These are phyloP conservation scores for Epirrhoe alternata DNA, from an alignment of 2,888 invertebrate genomes.

Conservation along the genomic window DNA sequence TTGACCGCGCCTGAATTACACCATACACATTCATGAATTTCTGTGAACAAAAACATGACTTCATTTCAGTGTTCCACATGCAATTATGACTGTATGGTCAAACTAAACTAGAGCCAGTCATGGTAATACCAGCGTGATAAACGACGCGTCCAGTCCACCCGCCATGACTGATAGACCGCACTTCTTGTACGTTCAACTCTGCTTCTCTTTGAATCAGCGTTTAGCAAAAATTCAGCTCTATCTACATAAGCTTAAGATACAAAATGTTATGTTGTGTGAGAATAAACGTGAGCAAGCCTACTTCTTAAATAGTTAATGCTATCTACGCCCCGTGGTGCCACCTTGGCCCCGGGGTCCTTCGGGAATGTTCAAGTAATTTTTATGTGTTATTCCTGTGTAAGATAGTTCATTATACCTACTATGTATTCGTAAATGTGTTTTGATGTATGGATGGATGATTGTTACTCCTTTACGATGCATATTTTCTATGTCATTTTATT, in stretches of 20 bases:
- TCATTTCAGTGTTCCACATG: background rate
- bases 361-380: too few species aligned
- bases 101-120: slow-evolving; percentile 31
- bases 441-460: too few species aligned
- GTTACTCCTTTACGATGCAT: too few species aligned
- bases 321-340: too few species aligned
- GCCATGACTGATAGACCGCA: slow-evolving; percentile 61
- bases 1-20: too few species aligned
- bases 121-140: slow-evolving; percentile 52
- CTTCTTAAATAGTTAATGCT: too few species aligned
- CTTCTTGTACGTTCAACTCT: slow-evolving; percentile 53
- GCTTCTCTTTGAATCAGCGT: background rate
- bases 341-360: too few species aligned
- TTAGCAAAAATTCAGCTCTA: background rate
- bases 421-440: too few species aligned
- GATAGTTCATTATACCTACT: too few species aligned
- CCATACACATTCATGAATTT: background rate
- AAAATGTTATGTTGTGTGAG: background rate
- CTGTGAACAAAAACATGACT: background rate
- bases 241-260: background rate
- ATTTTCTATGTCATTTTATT: too few species aligned
- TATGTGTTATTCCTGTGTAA: too few species aligned
- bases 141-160: slow-evolving; percentile 60
- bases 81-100: slow-evolving; percentile 22
- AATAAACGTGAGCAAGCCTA: too few species aligned